Percentiles rank a stretch among this genome's conserved stretches.
Conservation (phyloP, 2,888 invertebrate genomes). For the Watsonalla cultraria region DNA sequence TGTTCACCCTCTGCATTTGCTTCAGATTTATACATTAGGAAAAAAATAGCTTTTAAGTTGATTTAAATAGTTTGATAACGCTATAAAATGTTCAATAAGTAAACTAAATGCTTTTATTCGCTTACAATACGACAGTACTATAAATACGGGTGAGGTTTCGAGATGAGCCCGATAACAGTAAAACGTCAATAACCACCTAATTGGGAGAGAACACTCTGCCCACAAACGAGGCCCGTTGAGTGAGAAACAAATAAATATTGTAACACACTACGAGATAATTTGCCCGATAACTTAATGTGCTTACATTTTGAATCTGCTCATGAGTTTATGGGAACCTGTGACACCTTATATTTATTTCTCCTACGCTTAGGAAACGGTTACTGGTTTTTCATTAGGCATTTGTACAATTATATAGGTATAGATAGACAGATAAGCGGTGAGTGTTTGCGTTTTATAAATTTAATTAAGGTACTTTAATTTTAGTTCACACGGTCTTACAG, state of each 20-base stretch:
- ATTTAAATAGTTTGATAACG: no score
- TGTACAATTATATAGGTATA: not conserved
- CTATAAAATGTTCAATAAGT: no score
- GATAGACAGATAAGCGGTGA: not conserved
- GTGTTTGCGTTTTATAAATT: not conserved
- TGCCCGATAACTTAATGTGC: conserved; percentile 75
- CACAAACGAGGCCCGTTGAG: conserved; percentile 56
- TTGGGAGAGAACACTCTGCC: conserved; percentile 72
- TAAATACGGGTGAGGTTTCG: conserved; percentile 55
- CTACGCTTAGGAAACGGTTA: not conserved
- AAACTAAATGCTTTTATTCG: not conserved
- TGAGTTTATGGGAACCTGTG: conserved; percentile 75
- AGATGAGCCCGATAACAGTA: conserved; percentile 74
- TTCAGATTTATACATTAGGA: no score
- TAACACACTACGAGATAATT: conserved; percentile 73
- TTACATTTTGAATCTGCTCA: conserved; percentile 77
- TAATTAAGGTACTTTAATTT: not conserved
- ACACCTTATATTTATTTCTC: conserved; percentile 38
- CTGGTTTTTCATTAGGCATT: not conserved
- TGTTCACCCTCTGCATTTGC: no score
- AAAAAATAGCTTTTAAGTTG: no score
- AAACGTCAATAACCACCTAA: conserved; percentile 79
- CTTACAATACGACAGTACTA: conserved; percentile 34
- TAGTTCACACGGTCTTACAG: not conserved
- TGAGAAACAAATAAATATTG: conserved; percentile 78